Percentiles rank a stretch among this genome's conserved stretches.
phyloP scores from a whole-genome alignment of 2,113 vertebrate genomes.

The Pomatostomus ruficeps region DNA sequence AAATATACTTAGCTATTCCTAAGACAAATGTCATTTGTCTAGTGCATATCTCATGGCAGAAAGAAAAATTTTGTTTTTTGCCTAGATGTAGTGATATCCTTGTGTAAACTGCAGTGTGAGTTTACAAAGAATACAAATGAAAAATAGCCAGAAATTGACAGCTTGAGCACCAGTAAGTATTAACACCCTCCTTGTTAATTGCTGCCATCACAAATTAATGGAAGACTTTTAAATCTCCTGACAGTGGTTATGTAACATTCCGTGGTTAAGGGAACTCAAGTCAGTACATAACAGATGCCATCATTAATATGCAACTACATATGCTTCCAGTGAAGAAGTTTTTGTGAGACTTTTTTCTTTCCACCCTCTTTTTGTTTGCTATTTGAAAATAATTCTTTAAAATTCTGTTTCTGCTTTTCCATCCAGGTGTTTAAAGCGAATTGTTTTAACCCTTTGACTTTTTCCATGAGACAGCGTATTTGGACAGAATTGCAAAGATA shows the following conservation, averaged over 20 bases:
- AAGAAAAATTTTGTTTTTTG: not conserved
- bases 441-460: not conserved
- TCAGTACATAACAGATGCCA: conserved; percentile 69
- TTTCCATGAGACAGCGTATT: not conserved
- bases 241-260: conserved; percentile 68
- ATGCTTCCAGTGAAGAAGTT: conserved; percentile 51
- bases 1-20: not conserved
- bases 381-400: not conserved
- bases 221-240: conserved; percentile 69
- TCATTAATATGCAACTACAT: conserved; percentile 75
- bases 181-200: conserved; percentile 71
- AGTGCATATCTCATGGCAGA: not conserved
- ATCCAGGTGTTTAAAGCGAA: not conserved
- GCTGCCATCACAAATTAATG: conserved; percentile 71
- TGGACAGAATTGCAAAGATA: not conserved
- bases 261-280: conserved; percentile 52
- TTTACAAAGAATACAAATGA: conserved; percentile 43
- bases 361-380: not conserved
- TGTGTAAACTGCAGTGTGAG: not conserved
- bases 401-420: not conserved
- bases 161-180: conserved; percentile 57
- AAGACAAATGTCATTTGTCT: not conserved
- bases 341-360: not conserved
- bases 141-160: conserved; percentile 56
- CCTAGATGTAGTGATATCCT: not conserved